Conservation (phyloP, 2,888 invertebrate species). For the Pyrochroa serraticornis region DNA sequence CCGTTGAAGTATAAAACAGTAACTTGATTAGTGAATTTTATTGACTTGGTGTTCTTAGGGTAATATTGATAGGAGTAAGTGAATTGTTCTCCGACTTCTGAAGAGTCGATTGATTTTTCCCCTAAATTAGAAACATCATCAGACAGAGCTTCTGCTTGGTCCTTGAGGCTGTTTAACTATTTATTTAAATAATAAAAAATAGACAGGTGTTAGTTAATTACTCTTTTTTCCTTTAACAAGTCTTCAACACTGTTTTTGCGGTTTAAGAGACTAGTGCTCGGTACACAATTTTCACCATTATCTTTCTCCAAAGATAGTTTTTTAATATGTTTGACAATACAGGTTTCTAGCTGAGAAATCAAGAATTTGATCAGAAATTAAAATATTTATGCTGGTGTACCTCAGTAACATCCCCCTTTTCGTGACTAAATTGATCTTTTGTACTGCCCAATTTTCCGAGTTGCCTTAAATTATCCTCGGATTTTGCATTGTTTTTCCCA, state of each 20-base stretch:
- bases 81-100: background rate
- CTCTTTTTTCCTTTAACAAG: background rate
- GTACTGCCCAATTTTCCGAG: slow-evolving; percentile 1
- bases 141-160: background rate
- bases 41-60: slow-evolving; percentile 56
- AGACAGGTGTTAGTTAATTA: background rate
- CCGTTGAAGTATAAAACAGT: slow-evolving; percentile 69
- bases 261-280: slow-evolving; percentile 11
- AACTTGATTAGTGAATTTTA: slow-evolving; percentile 62
- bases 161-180: background rate
- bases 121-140: background rate
- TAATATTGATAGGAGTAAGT: slow-evolving; percentile 40
- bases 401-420: slow-evolving; percentile 8
- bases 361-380: background rate
- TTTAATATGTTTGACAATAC: slow-evolving; percentile 11
- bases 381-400: background rate
- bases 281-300: slow-evolving; percentile 3
- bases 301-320: slow-evolving; percentile 15
- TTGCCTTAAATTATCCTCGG: slow-evolving; percentile 18
- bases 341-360: slow-evolving; percentile 20
- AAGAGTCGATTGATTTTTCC: background rate
- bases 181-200: background rate
- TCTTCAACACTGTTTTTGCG: slow-evolving; percentile 3
- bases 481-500: slow-evolving; percentile 9
- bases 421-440: slow-evolving; percentile 1